phyloP scores from a whole-genome alignment of 2,113 vertebrate species.

The Tricholaema leucomelas region DNA sequence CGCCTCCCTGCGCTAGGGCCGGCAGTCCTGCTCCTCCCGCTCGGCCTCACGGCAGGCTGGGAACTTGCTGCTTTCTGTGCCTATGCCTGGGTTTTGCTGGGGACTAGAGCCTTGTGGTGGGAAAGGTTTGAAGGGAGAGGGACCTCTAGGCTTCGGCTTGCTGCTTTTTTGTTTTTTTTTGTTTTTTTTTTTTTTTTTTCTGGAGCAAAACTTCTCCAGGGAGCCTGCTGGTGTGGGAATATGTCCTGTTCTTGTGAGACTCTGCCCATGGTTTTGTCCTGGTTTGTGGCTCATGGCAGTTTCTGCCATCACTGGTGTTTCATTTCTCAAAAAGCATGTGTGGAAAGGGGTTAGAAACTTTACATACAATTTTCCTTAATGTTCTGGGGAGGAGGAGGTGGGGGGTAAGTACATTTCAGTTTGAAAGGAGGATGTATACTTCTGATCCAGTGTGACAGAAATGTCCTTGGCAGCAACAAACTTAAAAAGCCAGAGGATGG shows the following conservation, averaged over 20 bases:
- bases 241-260: not conserved
- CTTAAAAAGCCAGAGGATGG: not conserved
- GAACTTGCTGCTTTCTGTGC: conserved; percentile 8
- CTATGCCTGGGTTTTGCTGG: not conserved
- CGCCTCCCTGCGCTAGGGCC: accelerated
- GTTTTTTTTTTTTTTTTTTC: not conserved
- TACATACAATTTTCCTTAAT: not conserved
- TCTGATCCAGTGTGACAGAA: not conserved
- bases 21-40: accelerated
- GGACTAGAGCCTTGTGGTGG: not conserved
- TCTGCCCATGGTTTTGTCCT: not conserved
- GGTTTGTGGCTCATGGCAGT: not conserved
- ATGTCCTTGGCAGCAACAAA: not conserved
- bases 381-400: not conserved
- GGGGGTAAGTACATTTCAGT: not conserved
- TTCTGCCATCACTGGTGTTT: not conserved
- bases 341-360: conserved; percentile 9
- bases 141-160: not conserved
- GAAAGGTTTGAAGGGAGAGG: not conserved
- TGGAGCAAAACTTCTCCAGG: not conserved
- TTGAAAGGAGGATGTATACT: not conserved
- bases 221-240: not conserved
- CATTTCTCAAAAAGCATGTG: not conserved
- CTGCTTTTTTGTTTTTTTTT: not conserved
- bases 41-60: accelerated